Evolutionary conservation across 2,113 vertebrate genomes (phyloP).

Genomic region (Gavia stellata): DNA sequence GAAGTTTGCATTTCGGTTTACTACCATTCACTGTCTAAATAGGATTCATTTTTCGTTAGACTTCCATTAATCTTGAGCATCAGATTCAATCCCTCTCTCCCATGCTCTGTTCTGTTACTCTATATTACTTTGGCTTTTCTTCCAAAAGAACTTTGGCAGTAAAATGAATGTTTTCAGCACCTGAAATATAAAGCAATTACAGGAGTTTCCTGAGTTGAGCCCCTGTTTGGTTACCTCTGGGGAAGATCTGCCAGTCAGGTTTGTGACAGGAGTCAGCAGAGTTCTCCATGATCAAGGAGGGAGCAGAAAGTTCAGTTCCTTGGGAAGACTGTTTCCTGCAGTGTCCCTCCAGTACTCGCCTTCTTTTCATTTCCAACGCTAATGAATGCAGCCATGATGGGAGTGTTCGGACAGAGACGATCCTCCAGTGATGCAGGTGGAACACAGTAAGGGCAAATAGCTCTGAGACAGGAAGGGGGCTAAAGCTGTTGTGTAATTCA

Average conservation of each 20-base stretch:
- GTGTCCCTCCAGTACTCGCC: neutral
- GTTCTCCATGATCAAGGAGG: neutral
- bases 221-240: neutral
- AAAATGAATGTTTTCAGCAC: neutral
- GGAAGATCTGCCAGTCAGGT: neutral
- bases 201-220: neutral
- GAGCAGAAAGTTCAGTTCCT: neutral
- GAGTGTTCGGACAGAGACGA: neutral
- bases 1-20: neutral
- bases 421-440: neutral
- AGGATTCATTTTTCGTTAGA: neutral
- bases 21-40: neutral
- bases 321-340: neutral
- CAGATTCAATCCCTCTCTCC: neutral
- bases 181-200: neutral
- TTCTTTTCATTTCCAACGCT: neutral
- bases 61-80: neutral
- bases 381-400: fast-evolving
- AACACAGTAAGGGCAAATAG: neutral
- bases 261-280: neutral
- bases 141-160: neutral
- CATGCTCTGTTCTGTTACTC: neutral
- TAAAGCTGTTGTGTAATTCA: neutral
- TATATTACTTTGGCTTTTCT: neutral
- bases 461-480: neutral